Base-by-base conservation (phyloP, 2,113 vertebrate genomes). In the Neogale vison region DNA sequence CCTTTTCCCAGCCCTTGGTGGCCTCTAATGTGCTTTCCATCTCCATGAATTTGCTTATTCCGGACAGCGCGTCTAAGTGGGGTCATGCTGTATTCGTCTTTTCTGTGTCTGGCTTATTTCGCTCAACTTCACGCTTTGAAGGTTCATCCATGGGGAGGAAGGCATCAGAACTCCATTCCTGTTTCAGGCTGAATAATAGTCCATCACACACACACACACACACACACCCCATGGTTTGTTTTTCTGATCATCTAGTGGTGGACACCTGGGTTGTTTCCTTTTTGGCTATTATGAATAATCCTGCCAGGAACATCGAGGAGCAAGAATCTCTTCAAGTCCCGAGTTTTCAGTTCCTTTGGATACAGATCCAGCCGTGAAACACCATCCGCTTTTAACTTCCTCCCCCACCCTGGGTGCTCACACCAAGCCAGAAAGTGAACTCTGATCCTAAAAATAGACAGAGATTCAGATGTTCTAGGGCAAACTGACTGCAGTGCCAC, bases 371-470 rank as follows among this genome's bases (percentile, higher is more conserved):
- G 39, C 67, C 20, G 79, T 52, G 94, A 97, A 90, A 95, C 36
- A 61, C 69, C 55, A 69, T 88, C 87, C 72, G 34, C 94, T 94
- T 90, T 93, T 76, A 95, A 85, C 76, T 55, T 61, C 88, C 52
- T 95, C 71, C 31, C 29, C 50, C 45, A 69, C 34, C 67, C 69
- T 85, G 86, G 50, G 80, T 80, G 74, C 89, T 97, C 59, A 94
- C 21, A 82, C 76, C 45, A 92, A 90, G 61, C 14, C 69, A 81
- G 97, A 84, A 97, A 96, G 94, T 94, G 39, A 96, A 94, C 84
- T 92, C 86, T 61, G 34, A 88, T 96, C 95, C 94, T 97, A 97
- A 97, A 97, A 93, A 93, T 93, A 96, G 94, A 42, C 61, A 52
- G 91, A 93, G 87, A 45, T 92, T 83, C 57, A 21, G 65, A 83